Conservation (phyloP, 2,888 invertebrate species). For the Thera obeliscata region DNA sequence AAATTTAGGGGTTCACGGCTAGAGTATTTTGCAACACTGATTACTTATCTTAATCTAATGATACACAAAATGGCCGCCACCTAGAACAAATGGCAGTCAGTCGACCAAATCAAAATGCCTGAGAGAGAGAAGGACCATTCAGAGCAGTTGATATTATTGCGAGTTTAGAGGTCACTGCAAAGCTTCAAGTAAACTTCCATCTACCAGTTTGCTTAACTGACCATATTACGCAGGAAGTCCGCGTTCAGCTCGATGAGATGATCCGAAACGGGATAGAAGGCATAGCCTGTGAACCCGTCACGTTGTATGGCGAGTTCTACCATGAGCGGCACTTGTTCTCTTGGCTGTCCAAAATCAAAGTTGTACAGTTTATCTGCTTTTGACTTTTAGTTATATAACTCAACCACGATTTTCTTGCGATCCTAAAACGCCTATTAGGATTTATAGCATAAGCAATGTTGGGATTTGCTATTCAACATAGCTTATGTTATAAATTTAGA, state of each 20-base stretch:
- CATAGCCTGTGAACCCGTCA: conserved; percentile 7
- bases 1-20: not conserved
- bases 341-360: conserved; percentile 14
- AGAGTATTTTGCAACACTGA: not conserved
- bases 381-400: not conserved
- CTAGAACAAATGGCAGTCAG: conserved; percentile 6
- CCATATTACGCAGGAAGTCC: conserved; percentile 16
- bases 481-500: not conserved
- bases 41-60: not conserved
- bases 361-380: conserved; percentile 9
- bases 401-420: not conserved
- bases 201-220: conserved; percentile 18
- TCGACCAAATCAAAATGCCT: conserved; percentile 2
- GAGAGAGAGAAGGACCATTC: not conserved
- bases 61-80: conserved; percentile 6
- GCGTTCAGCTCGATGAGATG: conserved; percentile 2
- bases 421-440: not conserved
- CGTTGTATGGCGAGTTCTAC: conserved; percentile 12
- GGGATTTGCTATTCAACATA: not conserved
- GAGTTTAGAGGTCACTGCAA: conserved; percentile 1
- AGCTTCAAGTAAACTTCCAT: conserved; percentile 6
- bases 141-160: not conserved
- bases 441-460: not conserved
- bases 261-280: conserved; percentile 13
- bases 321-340: conserved; percentile 13